Base-by-base conservation (phyloP, 2,888 invertebrate genomes). In the Piscicola geometra region DNA sequence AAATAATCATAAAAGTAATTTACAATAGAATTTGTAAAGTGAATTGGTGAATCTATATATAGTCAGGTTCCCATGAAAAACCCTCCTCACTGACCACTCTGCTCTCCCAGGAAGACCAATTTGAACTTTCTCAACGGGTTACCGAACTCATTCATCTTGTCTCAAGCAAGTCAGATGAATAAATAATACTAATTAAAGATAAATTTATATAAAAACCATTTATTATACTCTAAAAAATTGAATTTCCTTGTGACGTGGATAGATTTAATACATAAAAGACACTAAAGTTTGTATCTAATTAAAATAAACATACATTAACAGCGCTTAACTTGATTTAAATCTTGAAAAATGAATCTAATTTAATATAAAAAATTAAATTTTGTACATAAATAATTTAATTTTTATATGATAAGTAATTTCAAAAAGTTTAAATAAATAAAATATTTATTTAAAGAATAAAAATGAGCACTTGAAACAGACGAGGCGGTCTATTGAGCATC, bases 111-210 rank as follows among this genome's bases (percentile, higher is more conserved):
- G 89, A 99, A 99, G 84, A 99, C 98, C 83, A 99, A 90, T 89
- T 99, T 99, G 89, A 98, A 99, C 89, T 99, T 99, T 87, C 97
- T 91, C 87, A 99, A 89, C 82, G 98, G 97, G 89, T 97, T 98
- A 82, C 97, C 96, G 88, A 97, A 98, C 89, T 98, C 97, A 66
- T 84, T 83, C 75, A 77, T 71, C 28, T 71, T 71, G 71, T 5
- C 41, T 41, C 41, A 41, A 41, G 5, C 41, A 41, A 41, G 5
- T 41, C 15, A 41, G 9, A 15, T 25, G n/a, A 15, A 25, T 56
- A 25, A 18, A 56, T 18, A 56, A 5, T 56, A 18, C n/a, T 25
- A 56, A 18, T 15, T 56, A 25, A 25, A 56, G n/a, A 5, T 56
- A 21, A 25, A 25, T 18, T 56, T 25, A 56, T 25, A 56, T 56